These are phyloP conservation scores for Onychomys leucogaster DNA, from an alignment of 2,797 vertebrate species.

Conservation along the genomic window DNA sequence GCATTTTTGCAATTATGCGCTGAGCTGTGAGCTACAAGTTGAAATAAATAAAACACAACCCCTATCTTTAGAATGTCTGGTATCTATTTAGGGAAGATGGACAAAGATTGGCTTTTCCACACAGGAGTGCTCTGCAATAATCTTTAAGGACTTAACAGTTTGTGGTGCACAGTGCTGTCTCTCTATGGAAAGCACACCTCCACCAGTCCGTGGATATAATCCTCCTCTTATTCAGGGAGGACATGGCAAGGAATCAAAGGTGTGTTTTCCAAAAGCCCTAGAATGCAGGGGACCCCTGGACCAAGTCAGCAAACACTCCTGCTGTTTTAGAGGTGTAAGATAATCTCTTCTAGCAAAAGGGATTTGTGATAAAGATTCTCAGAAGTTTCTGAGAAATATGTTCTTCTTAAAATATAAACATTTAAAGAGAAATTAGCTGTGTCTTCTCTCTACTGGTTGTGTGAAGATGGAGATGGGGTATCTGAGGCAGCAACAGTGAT, in stretches of 20 bases:
- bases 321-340: background rate
- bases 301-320: background rate
- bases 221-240: background rate
- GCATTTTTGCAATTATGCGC: conserved; percentile 15
- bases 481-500: background rate
- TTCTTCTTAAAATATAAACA: background rate
- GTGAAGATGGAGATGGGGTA: background rate
- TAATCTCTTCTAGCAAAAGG: background rate
- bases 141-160: background rate
- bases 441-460: background rate
- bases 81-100: conserved; percentile 19
- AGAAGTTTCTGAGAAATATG: background rate
- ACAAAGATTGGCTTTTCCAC: background rate
- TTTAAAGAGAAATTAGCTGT: background rate
- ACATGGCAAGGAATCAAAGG: background rate
- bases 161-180: background rate
- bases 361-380: background rate
- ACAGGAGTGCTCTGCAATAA: background rate
- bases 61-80: conserved; percentile 39
- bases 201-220: background rate
- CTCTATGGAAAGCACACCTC: background rate
- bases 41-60: conserved; percentile 40
- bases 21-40: background rate
- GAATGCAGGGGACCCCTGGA: background rate
- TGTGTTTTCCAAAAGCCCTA: background rate